These are phyloP conservation scores for Autographa gamma DNA, from an alignment of 2,888 invertebrate genomes.

Conservation along the genomic window DNA sequence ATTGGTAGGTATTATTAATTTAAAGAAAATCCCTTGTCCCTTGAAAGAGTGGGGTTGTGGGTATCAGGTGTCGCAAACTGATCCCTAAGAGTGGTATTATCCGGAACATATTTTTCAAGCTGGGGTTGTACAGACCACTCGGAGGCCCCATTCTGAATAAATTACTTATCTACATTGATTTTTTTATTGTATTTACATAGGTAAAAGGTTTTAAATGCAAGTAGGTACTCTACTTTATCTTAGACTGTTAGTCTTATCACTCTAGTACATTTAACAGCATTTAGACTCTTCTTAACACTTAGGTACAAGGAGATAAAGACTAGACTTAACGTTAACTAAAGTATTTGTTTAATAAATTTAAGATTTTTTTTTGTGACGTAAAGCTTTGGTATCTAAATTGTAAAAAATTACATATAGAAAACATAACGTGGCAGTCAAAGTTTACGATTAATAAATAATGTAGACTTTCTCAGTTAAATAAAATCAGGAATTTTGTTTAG, in stretches of 20 bases:
- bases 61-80: constrained; percentile 86
- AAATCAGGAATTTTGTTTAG: not conserved
- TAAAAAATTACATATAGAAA: constrained; percentile 11
- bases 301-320: constrained; percentile 37
- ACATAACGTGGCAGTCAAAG: not conserved
- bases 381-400: constrained; percentile 14
- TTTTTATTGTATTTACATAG: constrained; percentile 70
- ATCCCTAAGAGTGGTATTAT: constrained; percentile 83
- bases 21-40: constrained; percentile 71
- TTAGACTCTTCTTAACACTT: constrained; percentile 31
- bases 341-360: constrained; percentile 41
- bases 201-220: constrained; percentile 55
- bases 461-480: not conserved
- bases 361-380: constrained; percentile 36
- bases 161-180: constrained; percentile 77
- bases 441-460: not conserved
- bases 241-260: constrained; percentile 43
- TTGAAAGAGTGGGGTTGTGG: constrained; percentile 66
- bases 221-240: constrained; percentile 46
- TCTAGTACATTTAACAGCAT: constrained; percentile 39
- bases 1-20: constrained; percentile 61
- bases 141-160: constrained; percentile 82
- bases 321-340: constrained; percentile 32
- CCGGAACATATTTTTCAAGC: constrained; percentile 81
- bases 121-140: constrained; percentile 71